phyloP scores from a whole-genome alignment of 2,797 vertebrate species.

The Peromyscus nudipes region DNA sequence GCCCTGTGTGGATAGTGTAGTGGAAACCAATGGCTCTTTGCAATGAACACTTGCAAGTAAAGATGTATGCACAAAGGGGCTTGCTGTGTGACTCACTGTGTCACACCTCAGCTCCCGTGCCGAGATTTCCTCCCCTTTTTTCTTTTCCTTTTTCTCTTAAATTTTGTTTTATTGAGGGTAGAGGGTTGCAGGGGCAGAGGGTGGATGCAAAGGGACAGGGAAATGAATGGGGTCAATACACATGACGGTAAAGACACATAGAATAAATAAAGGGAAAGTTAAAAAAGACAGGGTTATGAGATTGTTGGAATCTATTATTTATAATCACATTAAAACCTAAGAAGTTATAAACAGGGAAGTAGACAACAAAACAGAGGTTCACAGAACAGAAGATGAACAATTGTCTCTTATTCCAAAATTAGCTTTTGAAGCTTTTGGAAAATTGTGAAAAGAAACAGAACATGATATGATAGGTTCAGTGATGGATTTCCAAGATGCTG shows the following conservation, averaged over 20 bases:
- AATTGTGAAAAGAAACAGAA: not conserved
- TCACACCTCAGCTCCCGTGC: not conserved
- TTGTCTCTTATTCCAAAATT: not conserved
- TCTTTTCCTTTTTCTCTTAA: not conserved
- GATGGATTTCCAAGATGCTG: not conserved
- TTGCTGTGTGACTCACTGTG: not conserved
- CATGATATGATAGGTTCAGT: not conserved
- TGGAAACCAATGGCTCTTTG: not conserved
- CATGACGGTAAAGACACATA: not conserved
- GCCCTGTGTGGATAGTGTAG: not conserved
- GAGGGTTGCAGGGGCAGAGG: not conserved
- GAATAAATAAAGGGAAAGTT: not conserved
- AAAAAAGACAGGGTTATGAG: not conserved
- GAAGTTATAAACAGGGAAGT: not conserved
- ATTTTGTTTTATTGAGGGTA: not conserved
- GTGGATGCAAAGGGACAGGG: not conserved
- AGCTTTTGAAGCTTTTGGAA: not conserved
- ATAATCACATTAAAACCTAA: not conserved
- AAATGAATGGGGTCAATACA: not conserved
- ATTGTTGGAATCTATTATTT: not conserved
- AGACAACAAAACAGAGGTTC: not conserved
- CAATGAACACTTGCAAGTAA: not conserved
- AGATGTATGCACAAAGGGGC: not conserved
- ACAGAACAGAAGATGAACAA: not conserved
- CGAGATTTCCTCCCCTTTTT: not conserved